A percentile compares a stretch with the other conserved stretches of the same genome.
phyloP scores from a whole-genome alignment of 2,888 invertebrate species.

The Tortrix viridana region DNA sequence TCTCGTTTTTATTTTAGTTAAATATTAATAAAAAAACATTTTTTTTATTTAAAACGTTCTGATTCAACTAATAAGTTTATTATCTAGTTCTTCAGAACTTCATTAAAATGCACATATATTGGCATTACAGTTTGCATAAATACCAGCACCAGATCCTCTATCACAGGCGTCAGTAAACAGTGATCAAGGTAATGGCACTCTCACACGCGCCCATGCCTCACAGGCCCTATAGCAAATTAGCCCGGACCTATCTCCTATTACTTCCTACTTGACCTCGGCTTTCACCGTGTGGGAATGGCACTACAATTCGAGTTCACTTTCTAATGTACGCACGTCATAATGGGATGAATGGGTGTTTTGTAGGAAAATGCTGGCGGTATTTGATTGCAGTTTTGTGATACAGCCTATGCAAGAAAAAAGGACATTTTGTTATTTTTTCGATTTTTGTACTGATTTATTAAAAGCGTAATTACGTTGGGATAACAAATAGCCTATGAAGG shows the following conservation, averaged over 20 bases:
- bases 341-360: conserved; percentile 20
- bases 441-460: too few species aligned
- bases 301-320: conserved; percentile 45
- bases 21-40: too few species aligned
- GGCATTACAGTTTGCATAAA: too few species aligned
- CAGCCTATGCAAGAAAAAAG: too few species aligned
- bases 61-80: too few species aligned
- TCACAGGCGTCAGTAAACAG: neutral
- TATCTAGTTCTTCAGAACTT: too few species aligned
- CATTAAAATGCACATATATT: too few species aligned
- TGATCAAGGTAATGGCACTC: neutral
- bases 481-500: too few species aligned
- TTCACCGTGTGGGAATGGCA: conserved; percentile 52
- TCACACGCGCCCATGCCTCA: conserved; percentile 29
- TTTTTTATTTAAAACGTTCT: too few species aligned
- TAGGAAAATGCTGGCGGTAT: neutral
- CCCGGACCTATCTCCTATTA: conserved; percentile 49
- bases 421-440: too few species aligned
- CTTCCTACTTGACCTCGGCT: conserved; percentile 55
- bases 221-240: conserved; percentile 50
- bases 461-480: too few species aligned
- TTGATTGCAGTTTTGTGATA: neutral
- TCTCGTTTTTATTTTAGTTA: too few species aligned
- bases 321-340: conserved; percentile 36
- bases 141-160: neutral